Conservation (phyloP, 2,888 invertebrate species). For the Tyria jacobaeae region DNA sequence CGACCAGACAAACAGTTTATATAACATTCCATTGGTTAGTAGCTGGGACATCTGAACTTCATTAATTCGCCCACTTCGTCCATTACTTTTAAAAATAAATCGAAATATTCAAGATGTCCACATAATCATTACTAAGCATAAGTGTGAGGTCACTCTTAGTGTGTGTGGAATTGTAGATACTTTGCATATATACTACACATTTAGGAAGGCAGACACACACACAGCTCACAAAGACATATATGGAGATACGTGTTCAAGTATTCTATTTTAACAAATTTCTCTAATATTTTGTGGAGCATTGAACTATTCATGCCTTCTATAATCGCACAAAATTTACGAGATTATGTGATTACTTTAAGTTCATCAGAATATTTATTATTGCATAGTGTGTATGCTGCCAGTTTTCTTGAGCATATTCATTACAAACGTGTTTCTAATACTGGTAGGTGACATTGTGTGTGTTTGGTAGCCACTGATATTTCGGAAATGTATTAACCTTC, state of each 20-base stretch:
- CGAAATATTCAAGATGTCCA: too few relatives aligned
- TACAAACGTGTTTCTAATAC: neutral
- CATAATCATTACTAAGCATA: too few relatives aligned
- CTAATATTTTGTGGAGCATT: neutral
- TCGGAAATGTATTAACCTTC: neutral
- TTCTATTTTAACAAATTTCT: neutral
- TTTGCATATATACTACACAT: too few relatives aligned
- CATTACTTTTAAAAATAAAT: too few relatives aligned
- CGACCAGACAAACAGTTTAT: too few relatives aligned
- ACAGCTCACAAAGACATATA: too few relatives aligned
- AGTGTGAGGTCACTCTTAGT: too few relatives aligned
- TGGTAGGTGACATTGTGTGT: neutral
- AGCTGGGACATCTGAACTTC: too few relatives aligned
- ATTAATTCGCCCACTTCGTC: too few relatives aligned
- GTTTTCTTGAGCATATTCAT: neutral
- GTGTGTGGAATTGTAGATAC: too few relatives aligned
- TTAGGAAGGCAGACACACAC: too few relatives aligned
- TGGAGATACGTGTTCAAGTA: neutral
- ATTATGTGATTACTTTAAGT: neutral
- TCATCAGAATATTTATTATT: neutral
- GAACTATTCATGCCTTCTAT: neutral
- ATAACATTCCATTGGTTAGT: too few relatives aligned
- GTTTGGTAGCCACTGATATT: neutral
- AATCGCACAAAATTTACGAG: neutral
- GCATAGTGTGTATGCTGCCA: neutral